Base-by-base conservation (phyloP, 1,140 invertebrate genomes). In the Glomeris maerens region DNA sequence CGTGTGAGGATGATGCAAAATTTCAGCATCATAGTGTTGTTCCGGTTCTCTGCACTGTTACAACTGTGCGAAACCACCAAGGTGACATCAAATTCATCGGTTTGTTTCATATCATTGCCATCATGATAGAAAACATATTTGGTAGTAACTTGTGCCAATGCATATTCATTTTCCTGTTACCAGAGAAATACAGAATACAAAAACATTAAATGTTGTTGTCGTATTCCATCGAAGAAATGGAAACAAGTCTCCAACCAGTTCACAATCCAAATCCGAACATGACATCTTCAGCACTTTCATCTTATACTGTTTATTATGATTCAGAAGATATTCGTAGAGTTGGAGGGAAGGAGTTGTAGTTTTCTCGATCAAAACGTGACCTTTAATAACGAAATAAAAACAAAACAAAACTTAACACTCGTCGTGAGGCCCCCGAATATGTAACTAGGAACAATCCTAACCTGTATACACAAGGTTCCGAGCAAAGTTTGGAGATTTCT, bases 401-500 rank as follows among this genome's bases (percentile, higher is more conserved):
- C n/a, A n/a, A n/a, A n/a, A n/a, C n/a, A n/a, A n/a, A n/a, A n/a
- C n/a, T n/a, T n/a, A n/a, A 28, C 13, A 22, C 14, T 38, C 17
- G 10, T 14, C 14, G 10, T 47, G 17, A 39, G 28, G 26, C 17
- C 13, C n/a, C 10, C n/a, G 10, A 5, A 45, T 49, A 25, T 28
- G 36, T 10, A 26, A 49, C 49, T 47, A 55, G n/a, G 36, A 47
- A 28, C 10, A 17, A 29, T 38, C 27, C 52, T 60, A 70, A 81
- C 80, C 80, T 65, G 79, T 72, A 58, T 80, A 74, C 27, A 87
- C 73, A 47, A 81, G 74, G 67, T 87, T 89, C 52, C 82, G 71
- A 1, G 86, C 82, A 66, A 78, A 87, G 66, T 80, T 84, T 4
- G 86, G 85, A 22, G 82, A 78, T 64, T 85, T 83, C 26, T 77